Base-by-base conservation (phyloP, 2,888 invertebrate species). In the Frankliniella fusca region DNA sequence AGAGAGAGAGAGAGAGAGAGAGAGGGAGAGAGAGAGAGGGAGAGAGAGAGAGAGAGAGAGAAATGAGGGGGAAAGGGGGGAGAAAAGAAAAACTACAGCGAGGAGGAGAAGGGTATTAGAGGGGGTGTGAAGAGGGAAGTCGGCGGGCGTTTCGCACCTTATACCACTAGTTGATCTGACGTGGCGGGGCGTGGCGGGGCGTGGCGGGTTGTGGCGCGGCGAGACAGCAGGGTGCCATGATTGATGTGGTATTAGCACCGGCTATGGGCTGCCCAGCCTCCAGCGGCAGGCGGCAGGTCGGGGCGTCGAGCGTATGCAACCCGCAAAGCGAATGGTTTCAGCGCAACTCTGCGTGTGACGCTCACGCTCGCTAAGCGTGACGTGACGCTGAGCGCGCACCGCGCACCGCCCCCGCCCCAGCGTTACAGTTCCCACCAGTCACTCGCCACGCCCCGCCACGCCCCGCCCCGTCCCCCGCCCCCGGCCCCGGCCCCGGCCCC, bases 91-190 rank as follows among this genome's bases (percentile, higher is more conserved):
- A 70, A 70, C 23, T n/a, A n/a, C n/a, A n/a, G n/a, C n/a, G n/a
- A n/a, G n/a, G n/a, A n/a, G n/a, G n/a, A n/a, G n/a, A n/a, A n/a
- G n/a, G n/a, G n/a, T n/a, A n/a, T n/a, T n/a, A n/a, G 50, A 50
- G 50, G 50, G 10, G 65, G 65, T 20, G 20, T 11, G n/a, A n/a
- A n/a, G n/a, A 65, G 65, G n/a, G 65, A 23, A n/a, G 65, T n/a
- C 70, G 70, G 70, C 70, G 70, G n/a, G n/a, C 70, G 70, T 23
- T 70, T 70, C 70, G 70, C 70, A 70, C 70, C 70, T 70, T 23
- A 23, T 9, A 10, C 65, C 23, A 20, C 50, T 12, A 12, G 50
- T 12, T 9, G 54, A 11, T 18, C 54, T 11, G n/a, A n/a, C n/a
- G n/a, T n/a, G n/a, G n/a, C n/a, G n/a, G n/a, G n/a, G n/a, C n/a